Base-by-base conservation (phyloP, 1,140 invertebrate genomes). In the Apis florea region DNA sequence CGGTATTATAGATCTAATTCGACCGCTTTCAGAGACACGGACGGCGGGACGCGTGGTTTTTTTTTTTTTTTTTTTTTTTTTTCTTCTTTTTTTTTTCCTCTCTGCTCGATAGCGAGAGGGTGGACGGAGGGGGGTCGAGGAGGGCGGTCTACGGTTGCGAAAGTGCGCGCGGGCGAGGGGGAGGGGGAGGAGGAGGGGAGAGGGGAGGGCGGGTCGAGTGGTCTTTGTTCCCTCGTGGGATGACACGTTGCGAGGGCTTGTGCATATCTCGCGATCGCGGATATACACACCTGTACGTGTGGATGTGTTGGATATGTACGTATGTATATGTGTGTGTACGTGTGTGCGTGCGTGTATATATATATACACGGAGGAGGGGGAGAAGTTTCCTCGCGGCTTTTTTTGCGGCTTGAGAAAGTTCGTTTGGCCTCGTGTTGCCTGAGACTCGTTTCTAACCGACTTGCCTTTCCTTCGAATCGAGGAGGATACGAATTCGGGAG, bases 1-100 rank as follows among this genome's bases (percentile, higher is more conserved):
- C 21, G 63, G 79, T 75, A 81, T 81, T 81, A 81, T 81, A 81
- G 79, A 81, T 81, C 73, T 81, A 81, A 81, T 81, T 81, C 79
- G 79, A 75, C 79, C 79, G 79, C 79, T 75, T 81, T 81, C 79
- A 81, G 53, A 72, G 69, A n/a, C 71, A 53, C n/a, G n/a, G n/a
- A n/a, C n/a, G 54, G 75, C 63, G 71, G 53, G 72, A 58, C 79
- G 31, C 31, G 79, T 51, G 15, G 71, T 81, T 82, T 82, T 82
- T 76, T 82, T 72, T 47, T 5, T 40, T 40, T 31, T 3, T 31
- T 31, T 31, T 31, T 31, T 31, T 3, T 3, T 31, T 3, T 31
- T 40, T 40, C 6, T 40, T 40, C n/a, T 31, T 31, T 31, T 31
- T 31, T 31, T 3, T 3, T 31, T 3, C 4, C 6, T 40, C 6